A percentile compares a stretch with the other conserved stretches of the same genome.
Evolutionary conservation across 2,113 vertebrate species (phyloP).

Genomic region (Etheostoma cragini): DNA sequence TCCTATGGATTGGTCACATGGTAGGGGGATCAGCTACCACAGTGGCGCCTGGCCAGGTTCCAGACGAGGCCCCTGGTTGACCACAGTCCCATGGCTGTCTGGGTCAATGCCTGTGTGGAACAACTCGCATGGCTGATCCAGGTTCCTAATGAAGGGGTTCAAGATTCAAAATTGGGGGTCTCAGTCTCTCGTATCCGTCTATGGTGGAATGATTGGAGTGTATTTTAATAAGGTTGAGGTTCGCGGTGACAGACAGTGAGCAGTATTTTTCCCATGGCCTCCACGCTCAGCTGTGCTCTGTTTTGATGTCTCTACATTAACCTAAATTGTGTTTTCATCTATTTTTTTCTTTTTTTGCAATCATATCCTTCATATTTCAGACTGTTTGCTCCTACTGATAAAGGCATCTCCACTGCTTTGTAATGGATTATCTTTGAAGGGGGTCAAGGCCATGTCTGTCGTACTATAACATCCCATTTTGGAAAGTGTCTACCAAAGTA

Average conservation of each 20-base stretch:
- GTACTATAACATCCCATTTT: conserved; percentile 21
- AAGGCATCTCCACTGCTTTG: conserved; percentile 1
- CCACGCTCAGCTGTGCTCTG: conserved; percentile 30
- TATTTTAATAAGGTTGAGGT: conserved; percentile 70
- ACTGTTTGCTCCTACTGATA: conserved; percentile 3
- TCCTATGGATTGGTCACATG: conserved; percentile 59
- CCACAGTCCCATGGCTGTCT: conserved; percentile 82
- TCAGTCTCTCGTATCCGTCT: conserved; percentile 62
- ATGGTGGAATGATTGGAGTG: conserved; percentile 63
- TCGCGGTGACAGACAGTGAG: conserved; percentile 51
- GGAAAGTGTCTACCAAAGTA: conserved; percentile 12
- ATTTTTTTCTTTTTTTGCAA: neutral
- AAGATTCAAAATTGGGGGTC: conserved; percentile 78
- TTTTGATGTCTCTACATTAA: conserved; percentile 24
- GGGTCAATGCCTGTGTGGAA: conserved; percentile 68
- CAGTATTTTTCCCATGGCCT: conserved; percentile 48
- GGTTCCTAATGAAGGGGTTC: conserved; percentile 79
- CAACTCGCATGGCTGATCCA: conserved; percentile 60
- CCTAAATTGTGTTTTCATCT: conserved; percentile 11
- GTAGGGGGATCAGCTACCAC: conserved; percentile 65
- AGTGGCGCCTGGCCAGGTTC: conserved; percentile 74
- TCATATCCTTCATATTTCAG: conserved; percentile 11
- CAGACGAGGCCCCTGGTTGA: conserved; percentile 76
- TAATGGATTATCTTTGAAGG: conserved; percentile 25
- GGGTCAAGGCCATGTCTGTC: conserved; percentile 27